Evolutionary conservation across 2,888 invertebrate species (phyloP).

Genomic region (Melolontha melolontha): DNA sequence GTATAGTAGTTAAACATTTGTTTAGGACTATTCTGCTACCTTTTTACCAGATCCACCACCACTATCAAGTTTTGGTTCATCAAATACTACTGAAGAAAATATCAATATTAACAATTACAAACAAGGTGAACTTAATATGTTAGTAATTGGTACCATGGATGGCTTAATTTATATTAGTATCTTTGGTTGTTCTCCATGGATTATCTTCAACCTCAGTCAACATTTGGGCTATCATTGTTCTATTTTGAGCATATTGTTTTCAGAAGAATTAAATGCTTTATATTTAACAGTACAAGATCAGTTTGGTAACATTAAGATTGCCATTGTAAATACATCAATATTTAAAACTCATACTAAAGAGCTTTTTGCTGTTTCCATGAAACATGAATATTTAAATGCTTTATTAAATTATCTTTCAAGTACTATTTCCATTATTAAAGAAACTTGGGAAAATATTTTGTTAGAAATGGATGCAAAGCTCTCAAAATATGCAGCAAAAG

Average conservation of each 20-base stretch:
- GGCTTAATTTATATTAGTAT: constrained; percentile 82
- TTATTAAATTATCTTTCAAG: constrained; percentile 78
- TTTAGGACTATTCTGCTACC: constrained; percentile 61
- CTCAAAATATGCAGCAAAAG: constrained; percentile 85
- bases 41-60: constrained; percentile 67
- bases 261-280: constrained; percentile 78
- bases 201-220: constrained; percentile 73
- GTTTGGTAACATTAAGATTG: constrained; percentile 66
- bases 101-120: constrained; percentile 65
- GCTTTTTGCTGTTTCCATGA: constrained; percentile 78
- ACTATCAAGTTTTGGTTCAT: constrained; percentile 62
- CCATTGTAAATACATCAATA: constrained; percentile 71
- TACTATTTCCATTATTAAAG: constrained; percentile 84
- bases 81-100: constrained; percentile 28
- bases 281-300: constrained; percentile 73
- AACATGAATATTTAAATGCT: constrained; percentile 73
- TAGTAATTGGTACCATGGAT: constrained; percentile 82
- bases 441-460: constrained; percentile 95
- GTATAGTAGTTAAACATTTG: constrained; percentile 12
- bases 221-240: constrained; percentile 70
- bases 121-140: constrained; percentile 76
- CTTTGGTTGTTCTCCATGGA: constrained; percentile 87
- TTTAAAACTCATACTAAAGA: constrained; percentile 76
- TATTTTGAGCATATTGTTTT: constrained; percentile 75
- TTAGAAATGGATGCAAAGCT: constrained; percentile 95